These are phyloP conservation scores for Heliconius charithonia DNA, from an alignment of 2,888 invertebrate genomes.

Conservation along the genomic window DNA sequence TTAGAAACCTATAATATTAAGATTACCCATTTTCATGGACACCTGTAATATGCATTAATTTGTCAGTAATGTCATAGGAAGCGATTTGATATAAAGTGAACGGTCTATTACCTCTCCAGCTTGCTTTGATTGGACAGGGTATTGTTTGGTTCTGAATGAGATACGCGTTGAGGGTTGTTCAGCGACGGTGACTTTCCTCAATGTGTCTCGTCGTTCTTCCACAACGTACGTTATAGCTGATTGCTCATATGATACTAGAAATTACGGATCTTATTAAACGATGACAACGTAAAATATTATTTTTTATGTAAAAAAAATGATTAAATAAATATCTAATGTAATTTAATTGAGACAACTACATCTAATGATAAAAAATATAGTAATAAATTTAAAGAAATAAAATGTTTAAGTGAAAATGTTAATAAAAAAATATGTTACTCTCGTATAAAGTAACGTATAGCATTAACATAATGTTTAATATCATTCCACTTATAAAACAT, in stretches of 20 bases:
- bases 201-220: slow-evolving; percentile 95
- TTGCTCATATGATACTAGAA: slow-evolving; percentile 95
- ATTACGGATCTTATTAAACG: background rate
- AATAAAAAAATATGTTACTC: background rate
- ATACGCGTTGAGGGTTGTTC: slow-evolving; percentile 95
- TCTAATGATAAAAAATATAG: background rate
- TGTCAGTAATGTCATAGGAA: slow-evolving; percentile 62
- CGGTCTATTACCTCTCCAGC: slow-evolving; percentile 93
- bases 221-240: slow-evolving; percentile 94
- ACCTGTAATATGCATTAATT: slow-evolving; percentile 44
- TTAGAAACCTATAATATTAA: background rate
- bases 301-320: background rate
- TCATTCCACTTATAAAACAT: slow-evolving; percentile 44
- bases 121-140: slow-evolving; percentile 93
- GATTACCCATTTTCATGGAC: slow-evolving; percentile 43
- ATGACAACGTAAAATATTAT: background rate
- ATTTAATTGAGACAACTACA: background rate
- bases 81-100: slow-evolving; percentile 61
- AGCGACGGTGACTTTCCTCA: slow-evolving; percentile 94
- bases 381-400: no score
- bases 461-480: background rate
- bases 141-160: slow-evolving; percentile 96
- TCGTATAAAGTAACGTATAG: background rate
- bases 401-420: background rate
- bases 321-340: background rate